A percentile compares a stretch with the other conserved stretches of the same genome.
These are phyloP conservation scores for Heliconius congener DNA, from an alignment of 1,140 invertebrate species.

Conservation along the genomic window DNA sequence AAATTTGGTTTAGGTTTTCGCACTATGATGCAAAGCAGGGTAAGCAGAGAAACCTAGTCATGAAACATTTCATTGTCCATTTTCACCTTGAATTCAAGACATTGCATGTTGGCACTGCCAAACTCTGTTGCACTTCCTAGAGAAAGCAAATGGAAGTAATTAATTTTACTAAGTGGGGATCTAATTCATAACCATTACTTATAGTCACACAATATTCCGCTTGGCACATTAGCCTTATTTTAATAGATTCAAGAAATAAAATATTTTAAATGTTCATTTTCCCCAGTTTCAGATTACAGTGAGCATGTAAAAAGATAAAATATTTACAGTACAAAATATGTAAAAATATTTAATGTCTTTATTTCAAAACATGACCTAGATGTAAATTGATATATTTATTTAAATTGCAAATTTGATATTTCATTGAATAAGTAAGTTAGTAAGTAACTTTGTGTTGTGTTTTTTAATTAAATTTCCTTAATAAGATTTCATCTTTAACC, in stretches of 20 bases:
- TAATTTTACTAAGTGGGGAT: too few species aligned
- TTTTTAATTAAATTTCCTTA: background rate
- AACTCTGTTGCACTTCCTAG: too few species aligned
- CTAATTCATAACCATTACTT: background rate
- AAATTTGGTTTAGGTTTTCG: too few species aligned
- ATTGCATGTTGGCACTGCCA: too few species aligned
- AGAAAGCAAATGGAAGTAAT: too few species aligned
- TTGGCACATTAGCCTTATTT: too few species aligned
- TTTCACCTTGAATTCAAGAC: too few species aligned
- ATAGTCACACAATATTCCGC: background rate
- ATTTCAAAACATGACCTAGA: background rate
- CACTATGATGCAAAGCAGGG: too few species aligned
- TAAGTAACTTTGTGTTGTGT: background rate
- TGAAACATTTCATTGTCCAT: too few species aligned
- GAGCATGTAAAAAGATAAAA: too few species aligned
- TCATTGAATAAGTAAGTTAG: background rate
- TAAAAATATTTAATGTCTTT: background rate
- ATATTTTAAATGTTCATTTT: background rate
- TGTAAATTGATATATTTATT: conserved; percentile 5
- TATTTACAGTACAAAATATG: too few species aligned
- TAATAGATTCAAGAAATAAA: background rate
- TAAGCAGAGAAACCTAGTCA: too few species aligned
- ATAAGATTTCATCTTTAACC: conserved; percentile 7
- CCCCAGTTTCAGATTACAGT: background rate
- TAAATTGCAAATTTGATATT: background rate